These are phyloP conservation scores for Telmatherina bonti DNA, from an alignment of 2,797 vertebrate species.

Conservation along the genomic window DNA sequence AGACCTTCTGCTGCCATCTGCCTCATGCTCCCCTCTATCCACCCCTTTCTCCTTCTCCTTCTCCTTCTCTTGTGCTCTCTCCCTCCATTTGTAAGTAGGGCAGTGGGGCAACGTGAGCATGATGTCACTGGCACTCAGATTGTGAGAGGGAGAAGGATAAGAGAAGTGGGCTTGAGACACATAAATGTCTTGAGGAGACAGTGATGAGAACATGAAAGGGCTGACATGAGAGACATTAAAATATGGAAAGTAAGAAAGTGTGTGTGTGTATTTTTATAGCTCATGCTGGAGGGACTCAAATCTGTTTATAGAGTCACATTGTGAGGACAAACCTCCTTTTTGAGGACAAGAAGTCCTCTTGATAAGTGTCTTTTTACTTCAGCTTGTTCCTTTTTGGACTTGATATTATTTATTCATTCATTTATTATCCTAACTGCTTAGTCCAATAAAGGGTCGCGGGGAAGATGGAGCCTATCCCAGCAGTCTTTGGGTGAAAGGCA, in stretches of 20 bases:
- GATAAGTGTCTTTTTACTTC: too few relatives aligned
- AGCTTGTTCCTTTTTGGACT: too few relatives aligned
- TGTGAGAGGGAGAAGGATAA: slow-evolving; percentile 64
- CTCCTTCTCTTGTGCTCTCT: slow-evolving; percentile 66
- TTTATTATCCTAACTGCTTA: too few relatives aligned
- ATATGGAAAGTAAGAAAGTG: slow-evolving; percentile 19
- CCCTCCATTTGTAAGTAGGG: slow-evolving; percentile 82
- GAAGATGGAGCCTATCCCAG: too few relatives aligned
- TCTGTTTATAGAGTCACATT: neutral
- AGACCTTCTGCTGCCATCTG: slow-evolving; percentile 76
- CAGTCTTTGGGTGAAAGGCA: too few relatives aligned
- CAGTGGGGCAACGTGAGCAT: slow-evolving; percentile 82
- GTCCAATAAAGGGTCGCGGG: too few relatives aligned
- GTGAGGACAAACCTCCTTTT: slow-evolving; percentile 3
- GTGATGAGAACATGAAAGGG: slow-evolving; percentile 46
- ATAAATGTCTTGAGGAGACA: slow-evolving; percentile 36
- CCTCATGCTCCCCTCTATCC: slow-evolving; percentile 76
- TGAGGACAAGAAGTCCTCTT: neutral
- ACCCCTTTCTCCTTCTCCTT: slow-evolving; percentile 68
- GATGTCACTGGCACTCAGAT: slow-evolving; percentile 76
- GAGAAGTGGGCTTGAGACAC: slow-evolving; percentile 48
- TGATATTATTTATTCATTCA: too few relatives aligned
- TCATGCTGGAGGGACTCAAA: neutral
- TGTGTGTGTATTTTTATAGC: neutral
- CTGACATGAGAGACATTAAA: slow-evolving; percentile 26